Evolutionary conservation across 2,113 vertebrate species (phyloP).

Genomic region (Nymphicus hollandicus): DNA sequence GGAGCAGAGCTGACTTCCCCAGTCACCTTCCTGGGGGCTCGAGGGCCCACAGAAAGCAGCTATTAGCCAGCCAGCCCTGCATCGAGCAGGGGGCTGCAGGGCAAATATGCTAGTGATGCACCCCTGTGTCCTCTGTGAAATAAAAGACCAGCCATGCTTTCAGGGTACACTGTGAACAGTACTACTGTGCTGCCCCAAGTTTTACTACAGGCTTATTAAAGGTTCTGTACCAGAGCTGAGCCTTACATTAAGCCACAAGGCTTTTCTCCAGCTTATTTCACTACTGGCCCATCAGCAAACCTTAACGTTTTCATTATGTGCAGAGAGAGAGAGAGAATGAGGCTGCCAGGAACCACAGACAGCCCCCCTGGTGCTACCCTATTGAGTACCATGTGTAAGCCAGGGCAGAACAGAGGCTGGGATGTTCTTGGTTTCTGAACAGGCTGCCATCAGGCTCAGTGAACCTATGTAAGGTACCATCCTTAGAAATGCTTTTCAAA

Average conservation of each 20-base stretch:
- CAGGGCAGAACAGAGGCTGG: neutral
- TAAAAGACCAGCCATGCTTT: neutral
- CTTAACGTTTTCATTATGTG: neutral
- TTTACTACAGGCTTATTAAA: neutral
- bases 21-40: neutral
- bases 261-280: neutral
- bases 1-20: neutral
- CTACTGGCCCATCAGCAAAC: neutral
- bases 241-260: neutral
- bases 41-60: neutral
- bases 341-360: neutral
- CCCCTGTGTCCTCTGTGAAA: neutral
- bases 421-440: neutral
- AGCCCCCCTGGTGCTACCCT: neutral
- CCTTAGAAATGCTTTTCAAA: neutral
- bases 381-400: accelerated
- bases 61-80: neutral
- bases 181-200: neutral
- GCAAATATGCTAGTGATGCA: neutral
- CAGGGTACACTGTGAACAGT: neutral
- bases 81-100: neutral
- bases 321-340: neutral
- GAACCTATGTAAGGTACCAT: neutral
- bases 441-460: neutral
- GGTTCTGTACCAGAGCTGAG: neutral